Evolutionary conservation across 1,140 invertebrate genomes (phyloP).

Genomic region (Gryllus bimaculatus): DNA sequence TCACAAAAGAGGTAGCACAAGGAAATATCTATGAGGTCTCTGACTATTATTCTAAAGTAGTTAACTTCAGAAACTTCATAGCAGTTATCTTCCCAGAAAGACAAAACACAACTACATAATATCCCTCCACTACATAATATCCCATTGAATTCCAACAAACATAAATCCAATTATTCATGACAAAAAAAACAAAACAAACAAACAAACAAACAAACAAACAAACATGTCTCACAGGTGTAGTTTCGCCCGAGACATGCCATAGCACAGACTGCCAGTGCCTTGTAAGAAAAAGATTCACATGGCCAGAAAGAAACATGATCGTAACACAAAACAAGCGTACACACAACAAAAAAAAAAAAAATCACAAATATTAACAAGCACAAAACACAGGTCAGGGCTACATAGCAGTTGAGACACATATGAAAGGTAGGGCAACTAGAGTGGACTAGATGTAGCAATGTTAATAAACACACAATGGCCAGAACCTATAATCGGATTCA

Average conservation of each 20-base stretch:
- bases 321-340: conserved; percentile 20
- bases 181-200: neutral
- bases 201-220: no score
- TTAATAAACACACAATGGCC: conserved; percentile 8
- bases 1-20: neutral
- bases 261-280: neutral
- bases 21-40: neutral
- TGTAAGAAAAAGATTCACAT: conserved; percentile 13
- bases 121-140: neutral
- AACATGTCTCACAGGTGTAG: neutral
- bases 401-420: neutral
- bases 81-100: no score
- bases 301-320: conserved; percentile 7
- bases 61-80: no score
- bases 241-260: neutral
- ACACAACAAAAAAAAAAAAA: conserved; percentile 16
- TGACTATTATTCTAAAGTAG: no score
- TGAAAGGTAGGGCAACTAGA: neutral
- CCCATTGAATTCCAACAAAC: neutral
- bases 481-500: conserved; percentile 8
- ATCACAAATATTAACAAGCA: conserved; percentile 17
- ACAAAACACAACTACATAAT: neutral
- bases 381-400: conserved; percentile 7
- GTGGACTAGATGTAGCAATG: conserved; percentile 3
- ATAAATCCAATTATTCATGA: neutral